These are phyloP conservation scores for Acanthisitta chloris DNA, from an alignment of 2,113 vertebrate genomes.

Conservation along the genomic window DNA sequence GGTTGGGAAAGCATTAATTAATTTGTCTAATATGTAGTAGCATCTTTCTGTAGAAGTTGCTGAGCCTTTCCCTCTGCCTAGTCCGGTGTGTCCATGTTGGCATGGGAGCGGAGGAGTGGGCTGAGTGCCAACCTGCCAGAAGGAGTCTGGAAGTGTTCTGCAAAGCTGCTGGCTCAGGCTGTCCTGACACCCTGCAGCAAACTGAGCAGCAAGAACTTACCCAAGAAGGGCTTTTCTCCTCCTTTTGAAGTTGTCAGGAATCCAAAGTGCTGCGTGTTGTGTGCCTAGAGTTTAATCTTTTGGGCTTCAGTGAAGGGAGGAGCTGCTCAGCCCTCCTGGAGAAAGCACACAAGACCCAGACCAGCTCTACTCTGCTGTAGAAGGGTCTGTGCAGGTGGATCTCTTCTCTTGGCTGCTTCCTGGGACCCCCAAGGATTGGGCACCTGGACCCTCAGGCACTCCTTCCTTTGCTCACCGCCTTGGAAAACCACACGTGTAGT, in stretches of 20 bases:
- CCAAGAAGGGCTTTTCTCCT: not conserved
- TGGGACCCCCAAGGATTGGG: rapidly evolving
- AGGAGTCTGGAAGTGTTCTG: not conserved
- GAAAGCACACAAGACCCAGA: too few species aligned
- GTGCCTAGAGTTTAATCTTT: not conserved
- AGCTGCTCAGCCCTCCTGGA: not conserved
- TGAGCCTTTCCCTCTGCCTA: not conserved
- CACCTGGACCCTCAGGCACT: not conserved
- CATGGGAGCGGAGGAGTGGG: not conserved
- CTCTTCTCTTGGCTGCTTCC: not conserved
- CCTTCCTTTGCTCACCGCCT: not conserved
- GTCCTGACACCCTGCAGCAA: not conserved
- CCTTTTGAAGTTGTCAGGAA: not conserved
- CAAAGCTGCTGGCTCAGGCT: not conserved
- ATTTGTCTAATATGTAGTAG: not conserved
- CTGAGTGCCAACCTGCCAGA: conserved; percentile 25
- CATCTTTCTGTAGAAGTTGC: not conserved
- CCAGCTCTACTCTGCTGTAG: not conserved
- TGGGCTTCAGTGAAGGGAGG: not conserved
- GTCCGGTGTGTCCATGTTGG: not conserved
- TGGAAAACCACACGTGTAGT: rapidly evolving
- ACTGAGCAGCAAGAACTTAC: not conserved
- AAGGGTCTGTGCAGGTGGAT: not conserved
- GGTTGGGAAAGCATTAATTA: not conserved
- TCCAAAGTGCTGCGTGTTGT: not conserved